Evolutionary conservation across 2,113 vertebrate genomes (phyloP).

Genomic region (Oncorhynchus masou): DNA sequence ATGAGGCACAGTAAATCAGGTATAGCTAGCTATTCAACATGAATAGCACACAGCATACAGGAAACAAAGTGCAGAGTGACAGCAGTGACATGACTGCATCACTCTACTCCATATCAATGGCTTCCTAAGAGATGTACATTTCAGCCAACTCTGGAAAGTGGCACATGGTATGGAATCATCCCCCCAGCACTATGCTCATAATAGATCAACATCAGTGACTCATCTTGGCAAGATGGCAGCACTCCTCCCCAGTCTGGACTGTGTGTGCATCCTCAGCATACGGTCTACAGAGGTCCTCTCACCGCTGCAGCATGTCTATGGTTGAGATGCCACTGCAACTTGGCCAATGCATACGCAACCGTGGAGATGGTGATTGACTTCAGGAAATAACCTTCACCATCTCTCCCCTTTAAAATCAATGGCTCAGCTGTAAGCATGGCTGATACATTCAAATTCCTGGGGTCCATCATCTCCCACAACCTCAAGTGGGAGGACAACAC

Average conservation of each 20-base stretch:
- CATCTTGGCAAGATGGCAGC: slow-evolving; percentile 16
- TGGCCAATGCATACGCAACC: too few relatives aligned
- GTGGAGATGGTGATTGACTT: too few relatives aligned
- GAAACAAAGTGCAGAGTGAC: neutral
- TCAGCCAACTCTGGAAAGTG: neutral
- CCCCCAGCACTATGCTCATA: slow-evolving; percentile 17
- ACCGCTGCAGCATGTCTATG: neutral
- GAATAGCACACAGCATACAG: neutral
- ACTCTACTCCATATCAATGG: neutral
- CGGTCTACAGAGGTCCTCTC: neutral
- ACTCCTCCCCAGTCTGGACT: neutral
- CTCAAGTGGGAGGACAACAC: too few relatives aligned
- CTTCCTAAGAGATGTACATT: neutral
- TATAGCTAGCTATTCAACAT: too few relatives aligned
- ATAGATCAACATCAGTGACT: slow-evolving; percentile 22
- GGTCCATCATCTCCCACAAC: too few relatives aligned
- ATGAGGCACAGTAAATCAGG: too few relatives aligned
- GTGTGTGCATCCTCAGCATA: neutral
- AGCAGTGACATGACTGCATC: neutral
- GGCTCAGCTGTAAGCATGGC: too few relatives aligned
- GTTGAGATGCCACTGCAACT: too few relatives aligned
- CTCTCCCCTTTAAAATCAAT: too few relatives aligned
- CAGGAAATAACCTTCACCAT: too few relatives aligned
- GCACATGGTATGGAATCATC: slow-evolving; percentile 17
- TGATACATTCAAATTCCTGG: too few relatives aligned